These are phyloP conservation scores for Latrodectus geometricus DNA, from an alignment of 1,140 invertebrate species.

Conservation along the genomic window DNA sequence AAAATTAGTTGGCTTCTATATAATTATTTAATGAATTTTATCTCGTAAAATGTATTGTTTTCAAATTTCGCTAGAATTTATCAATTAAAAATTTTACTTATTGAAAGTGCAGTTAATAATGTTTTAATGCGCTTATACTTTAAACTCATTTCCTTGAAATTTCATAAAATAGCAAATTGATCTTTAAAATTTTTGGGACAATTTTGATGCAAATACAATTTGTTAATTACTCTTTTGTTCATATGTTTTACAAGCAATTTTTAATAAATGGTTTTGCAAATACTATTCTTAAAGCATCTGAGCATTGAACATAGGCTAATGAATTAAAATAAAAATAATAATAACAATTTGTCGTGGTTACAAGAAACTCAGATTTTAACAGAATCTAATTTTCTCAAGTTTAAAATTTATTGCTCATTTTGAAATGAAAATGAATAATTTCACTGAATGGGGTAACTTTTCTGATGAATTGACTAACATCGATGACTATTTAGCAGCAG, in stretches of 20 bases:
- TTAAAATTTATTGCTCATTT: not conserved
- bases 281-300: not conserved
- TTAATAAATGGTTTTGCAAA: not conserved
- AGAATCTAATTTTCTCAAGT: not conserved
- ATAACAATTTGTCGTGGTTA: not conserved
- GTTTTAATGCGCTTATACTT: no score
- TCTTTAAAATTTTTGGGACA: no score
- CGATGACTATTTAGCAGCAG: conserved; percentile 64
- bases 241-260: not conserved
- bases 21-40: no score
- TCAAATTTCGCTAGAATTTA: no score
- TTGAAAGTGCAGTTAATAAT: no score
- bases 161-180: no score
- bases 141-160: no score
- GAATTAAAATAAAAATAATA: not conserved
- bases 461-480: conserved; percentile 43
- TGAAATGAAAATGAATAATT: not conserved
- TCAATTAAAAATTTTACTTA: no score
- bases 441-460: not conserved
- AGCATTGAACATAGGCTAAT: not conserved
- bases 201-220: no score
- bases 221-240: no score
- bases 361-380: not conserved
- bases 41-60: no score
- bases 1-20: no score